A percentile compares a stretch with the other conserved stretches of the same genome.
Conservation (phyloP, 2,113 vertebrate species). For the Hemicordylus capensis region DNA sequence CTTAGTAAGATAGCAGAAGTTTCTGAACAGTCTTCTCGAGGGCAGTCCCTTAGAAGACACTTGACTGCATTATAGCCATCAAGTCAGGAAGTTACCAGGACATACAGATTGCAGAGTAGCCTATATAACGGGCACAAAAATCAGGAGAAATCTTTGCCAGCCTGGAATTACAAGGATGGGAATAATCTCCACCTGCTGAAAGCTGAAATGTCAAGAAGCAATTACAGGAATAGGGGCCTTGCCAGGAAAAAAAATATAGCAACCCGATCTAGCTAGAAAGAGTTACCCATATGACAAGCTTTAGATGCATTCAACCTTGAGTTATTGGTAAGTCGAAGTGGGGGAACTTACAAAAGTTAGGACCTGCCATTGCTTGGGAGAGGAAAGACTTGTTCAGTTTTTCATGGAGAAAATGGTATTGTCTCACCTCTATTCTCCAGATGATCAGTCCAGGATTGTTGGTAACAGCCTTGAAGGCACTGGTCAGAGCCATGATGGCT, state of each 20-base stretch:
- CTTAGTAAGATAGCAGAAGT: neutral
- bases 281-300: neutral
- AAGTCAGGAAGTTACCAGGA: no score
- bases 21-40: neutral
- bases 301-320: no score
- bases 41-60: no score
- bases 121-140: no score
- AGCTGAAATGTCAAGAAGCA: neutral
- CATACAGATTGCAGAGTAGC: no score
- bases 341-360: no score
- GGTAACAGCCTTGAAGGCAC: constrained; percentile 82
- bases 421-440: constrained; percentile 88
- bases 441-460: constrained; percentile 81
- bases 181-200: neutral
- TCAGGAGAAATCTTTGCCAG: neutral
- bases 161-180: neutral
- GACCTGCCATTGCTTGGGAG: neutral
- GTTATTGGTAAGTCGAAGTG: no score
- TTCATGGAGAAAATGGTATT: neutral
- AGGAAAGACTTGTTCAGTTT: neutral
- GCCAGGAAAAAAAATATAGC: neutral
- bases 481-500: constrained; percentile 66
- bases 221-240: neutral
- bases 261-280: neutral
- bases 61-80: neutral